Evolutionary conservation across 23 tunicate species (phyloP), one percentile per base, ranked within the genome.

Genomic region (Diplosoma virens): DNA sequence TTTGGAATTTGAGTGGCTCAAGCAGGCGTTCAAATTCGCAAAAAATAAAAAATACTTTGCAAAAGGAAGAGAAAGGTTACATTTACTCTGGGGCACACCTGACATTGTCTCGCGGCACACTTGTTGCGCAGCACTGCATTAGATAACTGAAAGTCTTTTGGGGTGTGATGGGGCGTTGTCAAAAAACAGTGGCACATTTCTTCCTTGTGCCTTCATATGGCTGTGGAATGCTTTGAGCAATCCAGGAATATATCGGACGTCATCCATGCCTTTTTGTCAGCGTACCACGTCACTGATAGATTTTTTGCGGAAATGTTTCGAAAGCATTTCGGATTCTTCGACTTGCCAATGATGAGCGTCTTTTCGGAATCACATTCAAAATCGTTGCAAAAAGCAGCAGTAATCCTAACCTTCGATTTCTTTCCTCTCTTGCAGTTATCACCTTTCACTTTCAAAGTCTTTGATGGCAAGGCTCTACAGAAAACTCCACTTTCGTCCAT

Each of bases 271-370:
- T 56, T 56, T 56, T 56, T 56, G 63, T 56, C 20, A 56, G 63
- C 63, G 24, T 56, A 14, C 63, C 21, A 56, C 21, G 63, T 56
- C 24, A 56, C 63, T 56, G 63, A 20, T 56, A 56, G 63, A 56
- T 56, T 56, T 56, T 56, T 56, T 56, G 63, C 21, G 25, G 63
- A 56, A 20, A 56, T 56, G 63, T 56, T 56, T 16, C 24, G 20
- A 56, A 56, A 56, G 63, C 63, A 56, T 56, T 25, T 56, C 63
- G 63, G 21, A 16, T 56, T 56, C 63, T 56, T 56, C 63, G 63
- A 56, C 63, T 56, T 56, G 63, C 63, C 24, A 56, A 56, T 56
- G 63, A 56, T 56, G 63, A 56, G 63, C 63, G 24, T 56, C 63
- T 56, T 56, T n/a, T 56, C 63, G 63, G 20, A 56, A 20, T 56